Evolutionary conservation across 1,140 invertebrate genomes (phyloP), one percentile per base, ranked within the genome.

Genomic region (Mactra quadrangularis): DNA sequence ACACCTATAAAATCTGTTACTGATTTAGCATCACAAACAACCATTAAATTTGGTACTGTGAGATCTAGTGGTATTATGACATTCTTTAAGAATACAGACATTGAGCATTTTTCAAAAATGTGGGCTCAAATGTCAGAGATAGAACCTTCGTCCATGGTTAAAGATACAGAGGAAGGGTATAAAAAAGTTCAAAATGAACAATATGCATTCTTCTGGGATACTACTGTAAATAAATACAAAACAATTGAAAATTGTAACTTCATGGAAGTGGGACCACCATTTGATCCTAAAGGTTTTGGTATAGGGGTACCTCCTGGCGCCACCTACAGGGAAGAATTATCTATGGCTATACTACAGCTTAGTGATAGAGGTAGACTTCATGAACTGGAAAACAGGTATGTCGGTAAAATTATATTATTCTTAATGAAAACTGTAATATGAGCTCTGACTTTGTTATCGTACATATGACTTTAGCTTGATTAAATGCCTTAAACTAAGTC

Each of bases 61-160:
- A 82, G 87, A 64, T 87, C 87, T 71, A 92, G 90, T 70, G 90
- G 91, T 13, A 88, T 91, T 38, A 90, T 89, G 89, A 83, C 87
- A 17, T 91, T 92, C 71, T 91, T 93, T 60, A 91, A 92, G 96
- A 97, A 99, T 89, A 98, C 98, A 0, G 98, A 97, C 93, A 98
- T 99, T 81, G 97, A 96, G 25, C 98, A 97, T 47, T 99, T 99
- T 93, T 95, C 98, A 89, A 98, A 98, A 93, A 99, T 99, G 98
- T 99, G 98, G 98, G 86, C 87, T 17, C 88, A 90, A 45, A 92
- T 92, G 90, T 89, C 89, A 0, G 89, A 91, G 78, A 82, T 92
- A 22, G 89, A 91, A 1, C 88, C 90, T 0, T 86, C 86, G 11
- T 90, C 89, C 53, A 91, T 92, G 86, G 88, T 91, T 13, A 84